These are phyloP conservation scores for Scarus forsteni DNA, from an alignment of 2,797 vertebrate species.

Conservation along the genomic window DNA sequence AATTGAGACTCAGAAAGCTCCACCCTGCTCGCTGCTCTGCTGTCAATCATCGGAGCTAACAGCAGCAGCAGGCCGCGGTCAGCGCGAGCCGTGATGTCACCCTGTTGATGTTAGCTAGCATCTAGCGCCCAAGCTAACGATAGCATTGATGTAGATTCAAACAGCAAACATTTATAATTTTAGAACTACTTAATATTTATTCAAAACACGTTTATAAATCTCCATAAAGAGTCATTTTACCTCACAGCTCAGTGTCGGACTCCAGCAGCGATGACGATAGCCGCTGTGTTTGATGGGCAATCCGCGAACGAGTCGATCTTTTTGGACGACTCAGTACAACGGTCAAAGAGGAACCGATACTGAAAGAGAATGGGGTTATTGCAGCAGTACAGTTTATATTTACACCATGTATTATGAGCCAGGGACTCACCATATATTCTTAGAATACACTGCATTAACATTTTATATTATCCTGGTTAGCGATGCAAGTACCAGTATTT, in stretches of 20 bases:
- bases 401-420: too few relatives aligned
- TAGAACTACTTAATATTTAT: neutral
- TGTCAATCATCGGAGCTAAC: conserved; percentile 56
- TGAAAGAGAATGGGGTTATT: too few relatives aligned
- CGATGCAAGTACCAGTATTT: too few relatives aligned
- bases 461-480: too few relatives aligned
- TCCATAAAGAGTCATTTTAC: conserved; percentile 17
- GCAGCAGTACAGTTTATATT: too few relatives aligned
- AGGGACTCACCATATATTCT: too few relatives aligned
- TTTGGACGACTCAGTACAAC: neutral
- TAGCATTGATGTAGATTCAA: neutral
- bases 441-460: too few relatives aligned
- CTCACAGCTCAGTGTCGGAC: conserved; percentile 73
- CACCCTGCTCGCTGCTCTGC: conserved; percentile 25
- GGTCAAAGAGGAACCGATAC: too few relatives aligned
- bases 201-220: neutral
- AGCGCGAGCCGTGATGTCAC: conserved; percentile 52
- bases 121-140: conserved; percentile 27
- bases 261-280: conserved; percentile 54
- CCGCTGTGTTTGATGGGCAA: conserved; percentile 36
- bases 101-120: conserved; percentile 34
- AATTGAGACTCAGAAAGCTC: neutral
- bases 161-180: fast-evolving
- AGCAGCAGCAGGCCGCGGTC: conserved; percentile 65
- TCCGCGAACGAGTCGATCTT: conserved; percentile 5